Evolutionary conservation across 2,113 vertebrate genomes (phyloP).

Genomic region (Pithys albifrons): DNA sequence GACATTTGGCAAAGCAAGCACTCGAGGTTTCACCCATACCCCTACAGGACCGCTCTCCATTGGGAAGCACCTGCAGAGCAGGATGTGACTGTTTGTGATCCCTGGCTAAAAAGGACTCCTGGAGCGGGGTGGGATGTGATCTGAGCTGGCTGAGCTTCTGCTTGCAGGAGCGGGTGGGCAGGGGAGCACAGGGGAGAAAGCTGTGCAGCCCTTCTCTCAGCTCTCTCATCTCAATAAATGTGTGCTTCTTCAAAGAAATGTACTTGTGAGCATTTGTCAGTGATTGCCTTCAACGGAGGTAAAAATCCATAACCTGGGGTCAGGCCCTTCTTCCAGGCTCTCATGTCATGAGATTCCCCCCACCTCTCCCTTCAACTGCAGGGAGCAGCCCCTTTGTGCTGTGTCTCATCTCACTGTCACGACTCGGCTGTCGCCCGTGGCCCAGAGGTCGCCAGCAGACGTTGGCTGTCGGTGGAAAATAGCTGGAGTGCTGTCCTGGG

Average conservation of each 20-base stretch:
- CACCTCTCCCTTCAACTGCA: background rate
- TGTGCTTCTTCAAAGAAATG: background rate
- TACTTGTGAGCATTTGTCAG: background rate
- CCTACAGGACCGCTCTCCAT: fast-evolving
- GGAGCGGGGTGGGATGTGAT: background rate
- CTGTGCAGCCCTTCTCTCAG: background rate
- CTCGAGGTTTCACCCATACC: fast-evolving
- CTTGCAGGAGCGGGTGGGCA: background rate
- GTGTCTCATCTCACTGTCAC: background rate
- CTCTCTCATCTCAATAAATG: background rate
- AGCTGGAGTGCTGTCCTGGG: background rate
- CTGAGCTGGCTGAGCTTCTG: background rate
- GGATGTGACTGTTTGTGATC: background rate
- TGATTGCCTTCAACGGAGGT: background rate
- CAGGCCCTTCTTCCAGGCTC: background rate
- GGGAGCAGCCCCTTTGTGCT: background rate
- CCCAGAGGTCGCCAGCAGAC: background rate
- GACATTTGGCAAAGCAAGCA: background rate
- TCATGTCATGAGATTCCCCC: background rate
- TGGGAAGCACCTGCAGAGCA: background rate
- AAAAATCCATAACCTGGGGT: background rate
- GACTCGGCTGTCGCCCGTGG: background rate
- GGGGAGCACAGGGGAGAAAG: background rate
- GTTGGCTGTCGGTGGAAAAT: background rate
- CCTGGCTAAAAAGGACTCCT: background rate